These are phyloP conservation scores for Himalopsyche japonica DNA, from an alignment of 2,888 invertebrate genomes.

Conservation along the genomic window DNA sequence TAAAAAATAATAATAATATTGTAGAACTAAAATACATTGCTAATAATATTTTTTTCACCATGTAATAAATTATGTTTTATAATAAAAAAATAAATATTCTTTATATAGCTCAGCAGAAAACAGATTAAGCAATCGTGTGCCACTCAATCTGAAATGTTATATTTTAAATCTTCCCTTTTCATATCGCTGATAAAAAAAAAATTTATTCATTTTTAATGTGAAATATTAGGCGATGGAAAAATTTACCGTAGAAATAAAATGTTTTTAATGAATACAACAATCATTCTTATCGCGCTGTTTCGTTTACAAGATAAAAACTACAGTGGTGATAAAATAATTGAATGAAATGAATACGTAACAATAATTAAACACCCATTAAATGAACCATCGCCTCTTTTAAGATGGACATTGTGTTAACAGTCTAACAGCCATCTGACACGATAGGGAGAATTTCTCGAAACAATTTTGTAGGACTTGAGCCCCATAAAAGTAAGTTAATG, in stretches of 20 bases:
- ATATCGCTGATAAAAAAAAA: too few relatives aligned
- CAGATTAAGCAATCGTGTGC: too few relatives aligned
- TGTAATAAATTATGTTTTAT: too few relatives aligned
- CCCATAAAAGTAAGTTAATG: background rate
- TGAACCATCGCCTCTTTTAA: background rate
- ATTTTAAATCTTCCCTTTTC: too few relatives aligned
- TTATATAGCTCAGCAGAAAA: too few relatives aligned
- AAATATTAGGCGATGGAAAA: too few relatives aligned
- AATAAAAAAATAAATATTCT: too few relatives aligned
- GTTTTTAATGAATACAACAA: background rate
- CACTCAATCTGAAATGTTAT: too few relatives aligned
- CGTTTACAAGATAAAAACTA: background rate
- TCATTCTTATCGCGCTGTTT: background rate
- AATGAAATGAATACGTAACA: background rate
- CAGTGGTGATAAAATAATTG: background rate
- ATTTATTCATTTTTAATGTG: too few relatives aligned
- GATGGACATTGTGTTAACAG: background rate
- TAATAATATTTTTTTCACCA: too few relatives aligned
- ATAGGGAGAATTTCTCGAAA: background rate
- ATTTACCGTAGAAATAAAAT: background rate
- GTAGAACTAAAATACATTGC: too few relatives aligned
- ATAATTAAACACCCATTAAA: background rate
- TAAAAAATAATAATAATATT: too few relatives aligned
- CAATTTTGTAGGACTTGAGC: background rate
- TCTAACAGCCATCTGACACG: background rate